Conservation (phyloP, 2,888 invertebrate species). For the Herminia tarsipennalis region DNA sequence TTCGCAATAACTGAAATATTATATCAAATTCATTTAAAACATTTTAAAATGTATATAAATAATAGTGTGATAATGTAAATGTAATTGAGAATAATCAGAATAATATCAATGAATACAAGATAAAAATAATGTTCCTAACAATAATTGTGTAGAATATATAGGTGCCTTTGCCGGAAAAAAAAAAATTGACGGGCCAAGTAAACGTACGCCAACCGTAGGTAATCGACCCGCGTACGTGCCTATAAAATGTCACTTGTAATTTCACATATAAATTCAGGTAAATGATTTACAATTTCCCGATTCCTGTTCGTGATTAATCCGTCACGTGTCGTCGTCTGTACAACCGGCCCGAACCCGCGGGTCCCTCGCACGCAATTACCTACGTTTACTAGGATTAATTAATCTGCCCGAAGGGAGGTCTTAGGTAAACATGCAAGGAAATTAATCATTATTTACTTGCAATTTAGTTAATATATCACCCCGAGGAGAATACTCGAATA, state of each 20-base stretch:
- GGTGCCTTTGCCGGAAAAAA: too few species aligned
- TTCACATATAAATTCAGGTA: constrained; percentile 20
- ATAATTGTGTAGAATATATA: too few species aligned
- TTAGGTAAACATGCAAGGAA: constrained; percentile 53
- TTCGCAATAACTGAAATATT: too few species aligned
- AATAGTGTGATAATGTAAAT: too few species aligned
- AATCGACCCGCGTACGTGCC: too few species aligned
- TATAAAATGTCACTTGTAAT: constrained; percentile 17
- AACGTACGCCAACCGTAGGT: too few species aligned
- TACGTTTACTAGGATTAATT: constrained; percentile 67
- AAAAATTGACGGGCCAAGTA: too few species aligned
- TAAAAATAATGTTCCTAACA: too few species aligned
- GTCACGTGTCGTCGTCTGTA: constrained; percentile 42
- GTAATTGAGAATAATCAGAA: too few species aligned
- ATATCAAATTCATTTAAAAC: too few species aligned
- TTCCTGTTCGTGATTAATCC: constrained; percentile 42
- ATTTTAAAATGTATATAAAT: too few species aligned
- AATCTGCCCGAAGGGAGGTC: constrained; percentile 54
- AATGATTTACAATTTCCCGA: constrained; percentile 36
- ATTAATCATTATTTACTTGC: constrained; percentile 55
- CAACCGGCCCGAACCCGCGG: constrained; percentile 27
- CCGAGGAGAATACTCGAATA: constrained; percentile 8
- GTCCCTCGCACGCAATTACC: constrained; percentile 56
- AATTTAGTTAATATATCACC: constrained; percentile 33
- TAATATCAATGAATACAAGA: too few species aligned